Base-by-base conservation (phyloP, 37 sponge, comb jelly and placozoan species). In the Chondrilla cf. caribensis region DNA sequence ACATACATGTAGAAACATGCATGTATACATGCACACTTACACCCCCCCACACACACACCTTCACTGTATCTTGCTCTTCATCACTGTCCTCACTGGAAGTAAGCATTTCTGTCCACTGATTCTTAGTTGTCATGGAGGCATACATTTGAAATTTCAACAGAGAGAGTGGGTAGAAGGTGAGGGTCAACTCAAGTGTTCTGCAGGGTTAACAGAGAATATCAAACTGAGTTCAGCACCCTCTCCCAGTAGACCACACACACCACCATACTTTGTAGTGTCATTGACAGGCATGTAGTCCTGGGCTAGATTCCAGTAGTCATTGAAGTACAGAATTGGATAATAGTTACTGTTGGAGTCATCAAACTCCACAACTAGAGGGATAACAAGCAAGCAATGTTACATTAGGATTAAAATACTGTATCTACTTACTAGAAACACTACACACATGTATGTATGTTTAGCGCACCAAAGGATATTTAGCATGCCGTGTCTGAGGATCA, bases 291-390 rank as follows among this genome's bases (percentile, higher is more conserved):
- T 83, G 81, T 96, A 91, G 72, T 98, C 99, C 72, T 86, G 84
- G 31, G 86, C 87, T 51, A 98, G 86, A 54, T 98, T 96, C 99
- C 99, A 98, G 83, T 95, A 98, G 73, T 93, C 92, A 82, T 96
- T 96, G 68, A 96, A 44, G 81, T 92, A 96, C 24, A 98, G 54
- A 28, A 98, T 79, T 0, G 99, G 99, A 38, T 82, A 90, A 58
- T 98, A 98, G 55, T 87, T 89, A 43, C 44, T 22, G 29, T 4
- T 15, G 8, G 85, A 73, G 26, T 71, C 51, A 43, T 96, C 97
- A 81, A 98, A 93, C 70, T 93, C 79, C 9, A 96, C 58, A 70
- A 51, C 97, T 93, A 82, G 5, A 77, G 62, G 17, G 57, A 55
- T 19, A 55, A 55, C 11, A 55, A 55, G 57, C 17, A 17, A 19